phyloP scores from a whole-genome alignment of 64 coral and sea anemone genomes.

The Actinia equina region DNA sequence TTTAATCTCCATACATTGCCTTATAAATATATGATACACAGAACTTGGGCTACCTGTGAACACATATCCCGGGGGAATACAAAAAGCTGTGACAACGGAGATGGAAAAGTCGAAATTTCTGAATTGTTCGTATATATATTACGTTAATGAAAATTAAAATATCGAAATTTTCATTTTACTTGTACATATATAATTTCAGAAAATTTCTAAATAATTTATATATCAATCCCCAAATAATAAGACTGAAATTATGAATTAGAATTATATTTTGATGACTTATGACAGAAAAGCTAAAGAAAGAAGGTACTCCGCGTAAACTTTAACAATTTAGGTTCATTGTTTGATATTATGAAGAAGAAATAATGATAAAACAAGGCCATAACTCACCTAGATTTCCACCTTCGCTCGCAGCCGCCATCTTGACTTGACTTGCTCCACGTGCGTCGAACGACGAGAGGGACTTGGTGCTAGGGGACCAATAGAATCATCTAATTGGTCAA shows the following conservation, averaged over 20 bases:
- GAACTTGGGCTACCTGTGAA: neutral
- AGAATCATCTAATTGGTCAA: slow-evolving; percentile 14
- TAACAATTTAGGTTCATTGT: neutral
- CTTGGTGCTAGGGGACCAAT: neutral
- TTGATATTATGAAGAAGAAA: neutral
- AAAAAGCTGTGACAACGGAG: no score
- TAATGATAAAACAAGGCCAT: neutral
- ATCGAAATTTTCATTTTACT: no score
- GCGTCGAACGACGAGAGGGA: neutral
- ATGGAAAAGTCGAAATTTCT: no score
- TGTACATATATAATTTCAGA: no score
- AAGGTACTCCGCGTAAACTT: neutral
- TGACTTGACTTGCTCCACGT: slow-evolving; percentile 9
- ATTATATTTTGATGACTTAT: neutral
- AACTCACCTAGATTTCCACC: slow-evolving; percentile 33
- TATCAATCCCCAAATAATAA: neutral
- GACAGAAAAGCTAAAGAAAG: neutral
- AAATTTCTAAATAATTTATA: no score
- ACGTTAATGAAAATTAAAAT: no score
- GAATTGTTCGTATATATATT: no score
- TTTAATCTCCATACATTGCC: no score
- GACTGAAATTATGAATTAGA: neutral
- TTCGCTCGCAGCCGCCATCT: slow-evolving; percentile 25
- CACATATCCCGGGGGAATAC: no score
- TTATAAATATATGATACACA: no score